A percentile compares a stretch with the other conserved stretches of the same genome.
These are phyloP conservation scores for Neoascia interrupta DNA, from an alignment of 2,888 invertebrate species.

Conservation along the genomic window DNA sequence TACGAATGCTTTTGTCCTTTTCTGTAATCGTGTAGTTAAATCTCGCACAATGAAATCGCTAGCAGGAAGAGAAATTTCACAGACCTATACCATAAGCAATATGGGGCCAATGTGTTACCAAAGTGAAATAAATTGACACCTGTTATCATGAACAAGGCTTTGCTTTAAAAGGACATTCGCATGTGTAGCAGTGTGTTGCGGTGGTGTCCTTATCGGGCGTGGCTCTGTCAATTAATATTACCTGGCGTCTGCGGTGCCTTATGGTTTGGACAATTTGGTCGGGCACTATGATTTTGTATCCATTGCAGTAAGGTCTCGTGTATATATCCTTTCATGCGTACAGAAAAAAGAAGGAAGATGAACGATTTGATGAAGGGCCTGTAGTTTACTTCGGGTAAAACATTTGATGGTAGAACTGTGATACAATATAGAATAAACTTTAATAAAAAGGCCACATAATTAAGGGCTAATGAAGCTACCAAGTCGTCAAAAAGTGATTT, in stretches of 20 bases:
- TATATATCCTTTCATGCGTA: too few relatives aligned
- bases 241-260: slow-evolving; percentile 30
- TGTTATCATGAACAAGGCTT: slow-evolving; percentile 55
- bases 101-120: slow-evolving; percentile 29
- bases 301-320: too few relatives aligned
- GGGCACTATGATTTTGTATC: too few relatives aligned
- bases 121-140: slow-evolving; percentile 63
- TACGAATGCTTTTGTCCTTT: slow-evolving; percentile 57
- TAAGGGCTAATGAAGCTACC: too few relatives aligned
- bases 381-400: too few relatives aligned
- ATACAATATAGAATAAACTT: too few relatives aligned
- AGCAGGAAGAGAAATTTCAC: slow-evolving; percentile 43
- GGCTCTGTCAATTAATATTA: slow-evolving; percentile 45
- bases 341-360: too few relatives aligned
- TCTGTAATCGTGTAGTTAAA: slow-evolving; percentile 48
- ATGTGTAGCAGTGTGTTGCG: slow-evolving; percentile 15
- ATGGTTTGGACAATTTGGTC: slow-evolving; percentile 1
- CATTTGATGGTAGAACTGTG: too few relatives aligned
- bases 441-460: too few relatives aligned
- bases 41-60: slow-evolving; percentile 37
- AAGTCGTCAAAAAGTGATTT: too few relatives aligned
- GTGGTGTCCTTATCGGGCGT: slow-evolving; percentile 50
- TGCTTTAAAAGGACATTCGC: slow-evolving; percentile 59
- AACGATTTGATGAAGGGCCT: too few relatives aligned
- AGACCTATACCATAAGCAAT: slow-evolving; percentile 23